Evolutionary conservation across 2,113 vertebrate species (phyloP).

Genomic region (Aleadryas rufinucha): DNA sequence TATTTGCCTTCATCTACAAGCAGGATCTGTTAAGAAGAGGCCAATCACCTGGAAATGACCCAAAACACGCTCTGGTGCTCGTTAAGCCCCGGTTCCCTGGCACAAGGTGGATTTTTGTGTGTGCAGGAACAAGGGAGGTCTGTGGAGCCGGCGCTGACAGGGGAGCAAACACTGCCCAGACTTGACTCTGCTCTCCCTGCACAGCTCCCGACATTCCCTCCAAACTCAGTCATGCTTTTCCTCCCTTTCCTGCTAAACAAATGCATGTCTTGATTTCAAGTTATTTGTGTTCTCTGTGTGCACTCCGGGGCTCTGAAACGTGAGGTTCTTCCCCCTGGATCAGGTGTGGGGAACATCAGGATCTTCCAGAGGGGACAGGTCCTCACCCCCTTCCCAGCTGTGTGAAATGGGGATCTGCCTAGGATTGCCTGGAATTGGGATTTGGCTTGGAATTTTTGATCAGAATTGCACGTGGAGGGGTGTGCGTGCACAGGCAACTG

Average conservation of each 20-base stretch:
- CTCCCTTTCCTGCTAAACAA: constrained; percentile 3
- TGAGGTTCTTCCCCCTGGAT: background rate
- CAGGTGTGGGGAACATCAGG: background rate
- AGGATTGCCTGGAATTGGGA: background rate
- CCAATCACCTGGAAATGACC: constrained; percentile 22
- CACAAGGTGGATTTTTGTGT: background rate
- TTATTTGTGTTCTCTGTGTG: background rate
- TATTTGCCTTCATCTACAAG: constrained; percentile 19
- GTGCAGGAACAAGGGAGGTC: background rate
- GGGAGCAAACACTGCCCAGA: constrained; percentile 39
- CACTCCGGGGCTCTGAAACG: rapidly evolving
- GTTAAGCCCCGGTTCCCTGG: background rate
- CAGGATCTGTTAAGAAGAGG: background rate
- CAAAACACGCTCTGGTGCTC: background rate
- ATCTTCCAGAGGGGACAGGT: rapidly evolving
- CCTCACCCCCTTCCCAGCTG: background rate
- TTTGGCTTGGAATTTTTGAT: background rate
- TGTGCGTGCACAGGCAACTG: background rate
- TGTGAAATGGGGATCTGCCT: background rate
- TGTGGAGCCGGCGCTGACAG: constrained; percentile 9
- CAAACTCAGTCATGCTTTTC: background rate
- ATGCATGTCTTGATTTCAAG: background rate
- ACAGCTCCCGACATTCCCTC: constrained; percentile 5
- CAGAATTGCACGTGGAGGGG: rapidly evolving
- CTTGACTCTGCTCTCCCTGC: background rate